Percentiles rank a stretch among this genome's conserved stretches.
These are phyloP conservation scores for Brachylomia viminalis DNA, from an alignment of 2,888 invertebrate genomes.

Conservation along the genomic window DNA sequence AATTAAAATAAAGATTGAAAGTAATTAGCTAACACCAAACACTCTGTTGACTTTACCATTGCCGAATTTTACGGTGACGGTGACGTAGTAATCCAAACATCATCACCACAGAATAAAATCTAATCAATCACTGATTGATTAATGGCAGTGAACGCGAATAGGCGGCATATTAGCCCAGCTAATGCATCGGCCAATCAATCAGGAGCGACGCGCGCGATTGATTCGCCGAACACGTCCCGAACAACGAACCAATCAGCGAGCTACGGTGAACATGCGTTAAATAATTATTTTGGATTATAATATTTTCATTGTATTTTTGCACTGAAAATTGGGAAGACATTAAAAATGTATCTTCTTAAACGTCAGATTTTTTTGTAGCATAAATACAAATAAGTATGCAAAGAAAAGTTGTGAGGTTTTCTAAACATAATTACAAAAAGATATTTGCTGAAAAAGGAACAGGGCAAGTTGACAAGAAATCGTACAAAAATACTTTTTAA, in stretches of 20 bases:
- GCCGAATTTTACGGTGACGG: background rate
- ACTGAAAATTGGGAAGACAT: background rate
- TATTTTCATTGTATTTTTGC: no score
- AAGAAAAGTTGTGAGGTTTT: no score
- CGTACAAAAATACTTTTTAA: background rate
- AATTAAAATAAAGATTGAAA: background rate
- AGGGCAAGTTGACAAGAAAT: background rate
- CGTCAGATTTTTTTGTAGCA: no score
- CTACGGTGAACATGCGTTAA: constrained; percentile 21
- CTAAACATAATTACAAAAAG: background rate
- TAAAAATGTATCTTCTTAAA: background rate
- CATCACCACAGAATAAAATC: constrained; percentile 29
- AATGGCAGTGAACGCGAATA: constrained; percentile 18
- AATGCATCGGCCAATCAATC: constrained; percentile 63
- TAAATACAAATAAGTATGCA: no score
- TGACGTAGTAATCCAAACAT: constrained; percentile 9
- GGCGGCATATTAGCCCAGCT: constrained; percentile 49
- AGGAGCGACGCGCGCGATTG: constrained; percentile 52
- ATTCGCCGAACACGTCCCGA: constrained; percentile 53
- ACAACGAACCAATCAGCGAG: constrained; percentile 60
- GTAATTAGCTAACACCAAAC: no score
- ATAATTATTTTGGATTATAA: background rate
- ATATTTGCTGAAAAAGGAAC: no score
- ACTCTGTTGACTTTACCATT: no score
- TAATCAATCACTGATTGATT: constrained; percentile 50